These are phyloP conservation scores for Microctonus hyperodae DNA, from an alignment of 2,888 invertebrate genomes.

Conservation along the genomic window DNA sequence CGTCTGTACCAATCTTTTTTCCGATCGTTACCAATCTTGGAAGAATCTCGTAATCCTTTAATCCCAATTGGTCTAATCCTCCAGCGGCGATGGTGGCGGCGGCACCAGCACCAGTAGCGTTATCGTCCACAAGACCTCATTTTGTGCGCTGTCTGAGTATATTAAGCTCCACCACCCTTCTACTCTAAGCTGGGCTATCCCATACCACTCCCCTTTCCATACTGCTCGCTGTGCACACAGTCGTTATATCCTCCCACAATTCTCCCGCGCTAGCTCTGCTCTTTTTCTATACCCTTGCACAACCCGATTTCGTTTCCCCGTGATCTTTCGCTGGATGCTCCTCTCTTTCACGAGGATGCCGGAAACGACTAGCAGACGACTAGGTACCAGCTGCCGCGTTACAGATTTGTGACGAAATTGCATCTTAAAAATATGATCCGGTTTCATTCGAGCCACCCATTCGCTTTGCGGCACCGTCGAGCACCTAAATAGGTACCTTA, in stretches of 20 bases:
- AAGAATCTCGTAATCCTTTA: constrained; percentile 41
- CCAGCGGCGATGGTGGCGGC: constrained; percentile 32
- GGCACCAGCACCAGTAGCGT: constrained; percentile 32
- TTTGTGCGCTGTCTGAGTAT: constrained; percentile 37
- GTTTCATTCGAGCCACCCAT: constrained; percentile 47
- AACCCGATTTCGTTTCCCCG: constrained; percentile 33
- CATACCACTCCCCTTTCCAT: constrained; percentile 26
- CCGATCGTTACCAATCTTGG: constrained; percentile 41
- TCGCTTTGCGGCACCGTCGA: neutral
- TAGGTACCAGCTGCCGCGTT: constrained; percentile 47
- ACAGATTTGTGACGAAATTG: constrained; percentile 58
- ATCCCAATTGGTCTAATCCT: constrained; percentile 39
- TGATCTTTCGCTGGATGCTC: constrained; percentile 35
- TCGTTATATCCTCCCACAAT: constrained; percentile 34
- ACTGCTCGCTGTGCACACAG: constrained; percentile 25
- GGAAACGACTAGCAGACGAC: constrained; percentile 36
- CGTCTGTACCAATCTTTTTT: constrained; percentile 34
- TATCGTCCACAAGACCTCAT: constrained; percentile 39
- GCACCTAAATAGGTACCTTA: constrained; percentile 6
- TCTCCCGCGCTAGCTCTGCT: constrained; percentile 19
- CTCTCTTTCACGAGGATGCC: constrained; percentile 35
- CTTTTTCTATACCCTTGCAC: constrained; percentile 26
- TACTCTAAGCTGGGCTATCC: constrained; percentile 39
- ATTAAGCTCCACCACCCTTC: constrained; percentile 40
- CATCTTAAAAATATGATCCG: constrained; percentile 60